These are phyloP conservation scores for Neoascia interrupta DNA, from an alignment of 2,888 invertebrate genomes.

Conservation along the genomic window DNA sequence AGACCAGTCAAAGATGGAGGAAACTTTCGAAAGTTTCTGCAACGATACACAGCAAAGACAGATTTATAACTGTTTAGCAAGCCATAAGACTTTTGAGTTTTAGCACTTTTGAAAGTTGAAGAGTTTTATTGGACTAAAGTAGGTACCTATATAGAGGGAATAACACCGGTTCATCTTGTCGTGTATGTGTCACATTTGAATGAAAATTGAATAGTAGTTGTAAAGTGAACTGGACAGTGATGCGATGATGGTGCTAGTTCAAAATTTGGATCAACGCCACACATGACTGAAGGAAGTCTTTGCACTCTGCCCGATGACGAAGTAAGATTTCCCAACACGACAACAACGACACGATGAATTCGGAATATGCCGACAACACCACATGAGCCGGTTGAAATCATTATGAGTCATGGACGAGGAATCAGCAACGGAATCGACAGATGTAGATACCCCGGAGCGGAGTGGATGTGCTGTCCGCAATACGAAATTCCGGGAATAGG, in stretches of 20 bases:
- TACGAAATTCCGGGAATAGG: conserved; percentile 15
- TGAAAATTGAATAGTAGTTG: conserved; percentile 1
- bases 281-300: conserved; percentile 20
- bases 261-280: conserved; percentile 38
- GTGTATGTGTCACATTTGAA: conserved; percentile 20
- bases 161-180: neutral
- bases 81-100: conserved; percentile 25
- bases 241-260: neutral
- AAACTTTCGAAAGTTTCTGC: conserved; percentile 59
- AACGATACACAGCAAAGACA: conserved; percentile 32
- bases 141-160: no score
- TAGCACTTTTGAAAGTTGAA: conserved; percentile 19
- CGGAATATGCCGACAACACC: neutral
- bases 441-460: no score
- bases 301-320: conserved; percentile 47
- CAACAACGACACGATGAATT: neutral
- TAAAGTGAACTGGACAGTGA: neutral
- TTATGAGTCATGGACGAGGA: conserved; percentile 31
- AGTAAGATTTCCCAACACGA: conserved; percentile 37
- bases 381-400: conserved; percentile 33
- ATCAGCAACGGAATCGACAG: conserved; percentile 25
- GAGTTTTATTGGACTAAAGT: no score
- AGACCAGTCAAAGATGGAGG: conserved; percentile 1
- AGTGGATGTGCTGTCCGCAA: conserved; percentile 26
- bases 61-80: conserved; percentile 33